These are phyloP conservation scores for Desoria tigrina DNA, from an alignment of 2,888 invertebrate genomes.

Conservation along the genomic window DNA sequence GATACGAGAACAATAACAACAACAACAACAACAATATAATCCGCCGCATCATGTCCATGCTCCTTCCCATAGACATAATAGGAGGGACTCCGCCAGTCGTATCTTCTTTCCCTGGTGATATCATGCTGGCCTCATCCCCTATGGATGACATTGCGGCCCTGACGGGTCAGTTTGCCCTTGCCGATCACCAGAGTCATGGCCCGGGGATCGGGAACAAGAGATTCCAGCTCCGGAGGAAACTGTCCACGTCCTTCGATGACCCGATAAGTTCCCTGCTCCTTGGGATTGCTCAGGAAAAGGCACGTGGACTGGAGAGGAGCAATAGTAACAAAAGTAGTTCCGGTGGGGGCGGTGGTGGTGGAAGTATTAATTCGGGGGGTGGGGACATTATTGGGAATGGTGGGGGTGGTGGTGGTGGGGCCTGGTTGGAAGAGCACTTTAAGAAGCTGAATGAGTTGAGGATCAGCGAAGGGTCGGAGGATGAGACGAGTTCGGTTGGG, in stretches of 20 bases:
- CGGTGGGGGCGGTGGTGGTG: slow-evolving; percentile 13
- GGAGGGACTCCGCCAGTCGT: neutral
- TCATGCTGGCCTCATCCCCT: slow-evolving; percentile 14
- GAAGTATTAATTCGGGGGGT: slow-evolving; percentile 17
- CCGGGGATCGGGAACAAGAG: slow-evolving; percentile 12
- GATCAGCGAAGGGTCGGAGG: slow-evolving; percentile 21
- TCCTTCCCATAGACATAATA: neutral
- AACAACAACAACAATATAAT: too few species aligned
- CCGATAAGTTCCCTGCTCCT: slow-evolving; percentile 5
- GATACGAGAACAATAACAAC: too few species aligned
- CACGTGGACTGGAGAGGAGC: neutral
- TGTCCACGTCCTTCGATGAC: slow-evolving; percentile 37
- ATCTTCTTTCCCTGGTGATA: neutral
- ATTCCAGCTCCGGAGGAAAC: slow-evolving; percentile 24
- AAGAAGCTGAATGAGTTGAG: slow-evolving; percentile 11
- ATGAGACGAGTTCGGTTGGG: neutral
- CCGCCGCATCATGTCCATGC: neutral
- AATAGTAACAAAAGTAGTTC: slow-evolving; percentile 12
- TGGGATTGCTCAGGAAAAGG: slow-evolving; percentile 2
- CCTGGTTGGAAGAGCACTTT: slow-evolving; percentile 20
- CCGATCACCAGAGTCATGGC: neutral
- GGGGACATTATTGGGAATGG: neutral
- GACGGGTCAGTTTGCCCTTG: slow-evolving; percentile 19
- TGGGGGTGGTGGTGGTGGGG: neutral
- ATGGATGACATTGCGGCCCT: slow-evolving; percentile 37